Evolutionary conservation across 2,888 invertebrate species (phyloP).

Genomic region (Eurois occulta): DNA sequence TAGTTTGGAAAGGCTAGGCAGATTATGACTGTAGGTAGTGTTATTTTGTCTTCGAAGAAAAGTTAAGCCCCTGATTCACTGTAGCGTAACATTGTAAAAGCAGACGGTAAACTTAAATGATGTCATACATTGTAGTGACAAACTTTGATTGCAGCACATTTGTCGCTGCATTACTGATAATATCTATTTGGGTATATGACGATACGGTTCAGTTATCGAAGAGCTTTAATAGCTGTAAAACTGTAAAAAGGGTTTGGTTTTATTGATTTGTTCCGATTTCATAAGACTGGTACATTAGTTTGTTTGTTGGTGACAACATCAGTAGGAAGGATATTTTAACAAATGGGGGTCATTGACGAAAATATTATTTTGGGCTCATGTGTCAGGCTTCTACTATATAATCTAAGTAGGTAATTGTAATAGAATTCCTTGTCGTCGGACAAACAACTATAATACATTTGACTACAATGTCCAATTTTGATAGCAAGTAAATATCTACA

Average conservation of each 20-base stretch:
- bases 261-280: constrained; percentile 38
- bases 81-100: constrained; percentile 42
- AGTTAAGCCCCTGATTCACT: constrained; percentile 5
- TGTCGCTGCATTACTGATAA: constrained; percentile 34
- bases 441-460: too few relatives aligned
- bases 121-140: constrained; percentile 38
- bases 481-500: too few relatives aligned
- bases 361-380: not conserved
- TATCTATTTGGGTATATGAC: constrained; percentile 37
- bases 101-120: constrained; percentile 23
- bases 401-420: too few relatives aligned
- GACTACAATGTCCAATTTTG: too few relatives aligned
- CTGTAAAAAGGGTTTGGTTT: constrained; percentile 30
- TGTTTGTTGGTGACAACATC: not conserved
- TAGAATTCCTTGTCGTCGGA: too few relatives aligned
- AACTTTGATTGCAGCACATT: constrained; percentile 41
- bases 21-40: too few relatives aligned
- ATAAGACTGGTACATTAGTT: not conserved
- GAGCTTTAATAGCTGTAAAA: constrained; percentile 37
- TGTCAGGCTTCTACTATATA: too few relatives aligned
- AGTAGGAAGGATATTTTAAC: not conserved
- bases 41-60: too few relatives aligned
- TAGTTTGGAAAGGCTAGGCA: too few relatives aligned
- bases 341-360: not conserved
- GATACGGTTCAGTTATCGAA: constrained; percentile 38